Base-by-base conservation (phyloP, 2,797 vertebrate genomes). In the Tachyglossus aculeatus region DNA sequence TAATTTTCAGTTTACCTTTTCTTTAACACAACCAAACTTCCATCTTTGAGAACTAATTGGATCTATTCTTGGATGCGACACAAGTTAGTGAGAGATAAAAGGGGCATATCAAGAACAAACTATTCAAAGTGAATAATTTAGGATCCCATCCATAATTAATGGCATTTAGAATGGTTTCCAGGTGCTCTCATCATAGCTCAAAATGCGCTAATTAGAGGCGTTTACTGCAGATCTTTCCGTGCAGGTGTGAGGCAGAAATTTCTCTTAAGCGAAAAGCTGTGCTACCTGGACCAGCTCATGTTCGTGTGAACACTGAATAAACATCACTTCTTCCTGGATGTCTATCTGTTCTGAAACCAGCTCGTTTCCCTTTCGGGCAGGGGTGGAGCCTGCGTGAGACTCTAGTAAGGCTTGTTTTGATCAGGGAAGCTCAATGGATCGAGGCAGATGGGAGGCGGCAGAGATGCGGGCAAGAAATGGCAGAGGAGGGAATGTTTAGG, bases 121-220 rank as follows among this genome's bases (percentile, higher is more conserved):
- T 83, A 91, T 82, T 88, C 86, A 78, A 84, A 89, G 86, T 90
- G 90, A 91, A 90, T 91, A 89, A 93, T 93, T 91, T 90, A 92
- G 88, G 87, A 89, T 90, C 84, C 86, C 74, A 90, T 92, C 77
- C 83, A 87, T 93, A 92, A 91, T 91, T 92, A 91, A 91, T 91
- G 77, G 81, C 80, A 87, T 86, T 90, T 91, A 85, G 84, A 90
- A 84, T 32, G 69, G 81, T 89, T 93, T 86, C 89, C 71, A 82
- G 78, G 86, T 87, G 83, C 72, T 86, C 88, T 91, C 90, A 91
- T 93, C 88, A 87, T 78, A 89, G 88, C 69, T 44, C 45, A 64
- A 86, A 87, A 90, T 71, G 86, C 87, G 80, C 88, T 93, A 92
- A 94, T 92, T 90, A 91, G 84, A 88, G 74, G 22, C 16, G 80